phyloP scores from a whole-genome alignment of 2,797 vertebrate species.

The Liparis tanakae region DNA sequence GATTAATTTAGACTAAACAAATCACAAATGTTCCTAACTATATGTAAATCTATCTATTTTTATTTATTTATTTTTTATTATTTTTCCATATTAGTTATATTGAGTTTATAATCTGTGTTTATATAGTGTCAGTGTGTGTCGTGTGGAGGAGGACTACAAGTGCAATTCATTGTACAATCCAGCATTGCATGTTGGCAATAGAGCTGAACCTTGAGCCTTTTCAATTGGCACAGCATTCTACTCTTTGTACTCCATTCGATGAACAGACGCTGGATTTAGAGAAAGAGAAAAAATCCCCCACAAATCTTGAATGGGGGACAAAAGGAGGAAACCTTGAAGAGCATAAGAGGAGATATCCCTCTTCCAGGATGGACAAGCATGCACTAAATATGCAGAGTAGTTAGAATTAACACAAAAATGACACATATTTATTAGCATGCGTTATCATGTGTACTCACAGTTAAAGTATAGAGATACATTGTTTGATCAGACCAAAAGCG shows the following conservation, averaged over 20 bases:
- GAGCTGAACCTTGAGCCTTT: slow-evolving; percentile 9
- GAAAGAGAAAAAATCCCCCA: neutral
- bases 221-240: neutral
- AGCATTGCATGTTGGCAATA: neutral
- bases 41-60: neutral
- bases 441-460: neutral
- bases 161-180: slow-evolving; percentile 5
- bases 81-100: neutral
- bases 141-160: neutral
- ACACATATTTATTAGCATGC: neutral
- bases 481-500: slow-evolving; percentile 38
- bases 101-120: neutral
- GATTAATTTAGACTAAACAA: neutral
- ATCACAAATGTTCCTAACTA: neutral
- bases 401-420: neutral
- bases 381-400: neutral
- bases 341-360: neutral
- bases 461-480: slow-evolving; percentile 27
- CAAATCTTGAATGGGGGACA: neutral
- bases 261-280: neutral
- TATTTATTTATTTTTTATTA: neutral
- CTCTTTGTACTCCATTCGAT: neutral
- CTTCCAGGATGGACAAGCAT: neutral
- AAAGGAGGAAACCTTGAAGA: neutral
- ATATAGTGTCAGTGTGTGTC: neutral